Evolutionary conservation across 2,888 invertebrate genomes (phyloP), one percentile per base, ranked within the genome.

Genomic region (Gandaritis pyraliata): DNA sequence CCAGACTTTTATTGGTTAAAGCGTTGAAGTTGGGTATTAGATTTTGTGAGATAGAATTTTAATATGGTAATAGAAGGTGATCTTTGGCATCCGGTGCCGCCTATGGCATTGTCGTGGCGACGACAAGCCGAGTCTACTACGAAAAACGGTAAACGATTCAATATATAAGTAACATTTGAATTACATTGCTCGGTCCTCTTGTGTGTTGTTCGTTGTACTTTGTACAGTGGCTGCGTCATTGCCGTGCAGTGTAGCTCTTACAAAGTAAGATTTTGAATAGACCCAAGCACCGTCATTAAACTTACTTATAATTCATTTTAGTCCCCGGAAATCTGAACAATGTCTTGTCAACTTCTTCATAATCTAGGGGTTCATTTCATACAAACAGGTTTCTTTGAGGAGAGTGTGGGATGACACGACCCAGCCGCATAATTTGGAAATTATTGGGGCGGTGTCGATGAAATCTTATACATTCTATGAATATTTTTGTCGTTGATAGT

Each of bases 1-100:
- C 63, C 29, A 61, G 49, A 56, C 47, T 63, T 65, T 68, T 68
- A 67, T 68, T 62, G 55, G 70, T 65, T 58, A 64, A 68, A 69
- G 64, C 68, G 72, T 71, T 63, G 65, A 71, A 69, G 68, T 72
- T 70, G 70, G 67, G 66, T 75, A 75, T 75, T 68, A 69, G 72
- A 69, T 64, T 64, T 56, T 54, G 64, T 72, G 71, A 71, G 71
- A 73, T 73, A 68, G 74, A 75, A 75, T 75, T 76, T 79, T 80
- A 83, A 77, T 85, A 86, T 86, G 85, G 75, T 86, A 87, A 88
- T 87, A 72, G 61, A 69, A 53, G 66, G 71, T 74, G 76, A 80
- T 82, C 73, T 70, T 72, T 60, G 63, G 71, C 84, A 86, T 86
- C 87, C 88, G 85, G 82, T 76, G 72, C 78, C 77, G 75, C 74